These are phyloP conservation scores for Alexandromys fortis DNA, from an alignment of 2,113 vertebrate genomes.

Conservation along the genomic window DNA sequence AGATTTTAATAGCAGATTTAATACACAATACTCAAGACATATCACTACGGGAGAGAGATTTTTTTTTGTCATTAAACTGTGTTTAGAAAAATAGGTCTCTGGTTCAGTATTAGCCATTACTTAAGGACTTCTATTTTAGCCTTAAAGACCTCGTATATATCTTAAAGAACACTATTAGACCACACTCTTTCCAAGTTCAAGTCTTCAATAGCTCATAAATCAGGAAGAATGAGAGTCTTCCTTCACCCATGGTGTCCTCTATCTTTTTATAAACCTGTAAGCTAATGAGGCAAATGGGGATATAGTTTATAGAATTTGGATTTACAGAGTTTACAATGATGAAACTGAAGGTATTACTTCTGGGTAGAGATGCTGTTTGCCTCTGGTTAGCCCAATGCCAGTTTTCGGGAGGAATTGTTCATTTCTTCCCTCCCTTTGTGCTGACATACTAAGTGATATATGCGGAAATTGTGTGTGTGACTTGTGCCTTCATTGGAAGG, in stretches of 20 bases:
- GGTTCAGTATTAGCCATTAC: slow-evolving; percentile 14
- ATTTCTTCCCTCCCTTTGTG: slow-evolving; percentile 74
- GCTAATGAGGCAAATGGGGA: slow-evolving; percentile 61
- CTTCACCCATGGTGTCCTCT: slow-evolving; percentile 44
- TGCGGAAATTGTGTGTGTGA: slow-evolving; percentile 66
- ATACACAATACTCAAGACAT: slow-evolving; percentile 72
- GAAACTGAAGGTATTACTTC: slow-evolving; percentile 66
- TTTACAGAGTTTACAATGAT: slow-evolving; percentile 55
- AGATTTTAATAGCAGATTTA: slow-evolving; percentile 77
- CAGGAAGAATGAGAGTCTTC: slow-evolving; percentile 39
- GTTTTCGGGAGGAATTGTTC: slow-evolving; percentile 72
- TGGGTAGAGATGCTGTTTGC: slow-evolving; percentile 71
- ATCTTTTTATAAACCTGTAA: slow-evolving; percentile 66
- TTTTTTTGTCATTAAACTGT: slow-evolving; percentile 48
- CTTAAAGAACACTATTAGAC: slow-evolving; percentile 56
- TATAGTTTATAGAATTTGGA: slow-evolving; percentile 58
- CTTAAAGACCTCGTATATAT: slow-evolving; percentile 35
- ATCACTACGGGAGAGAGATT: slow-evolving; percentile 71
- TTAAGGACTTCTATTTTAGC: slow-evolving; percentile 50
- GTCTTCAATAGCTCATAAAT: slow-evolving; percentile 59
- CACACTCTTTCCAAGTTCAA: slow-evolving; percentile 54
- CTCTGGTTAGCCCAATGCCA: slow-evolving; percentile 67
- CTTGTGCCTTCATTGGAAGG: slow-evolving; percentile 69
- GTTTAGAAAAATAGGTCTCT: slow-evolving; percentile 59
- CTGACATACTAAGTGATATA: slow-evolving; percentile 78